Base-by-base conservation (phyloP, 2,797 vertebrate species). In the Molossus molossus region DNA sequence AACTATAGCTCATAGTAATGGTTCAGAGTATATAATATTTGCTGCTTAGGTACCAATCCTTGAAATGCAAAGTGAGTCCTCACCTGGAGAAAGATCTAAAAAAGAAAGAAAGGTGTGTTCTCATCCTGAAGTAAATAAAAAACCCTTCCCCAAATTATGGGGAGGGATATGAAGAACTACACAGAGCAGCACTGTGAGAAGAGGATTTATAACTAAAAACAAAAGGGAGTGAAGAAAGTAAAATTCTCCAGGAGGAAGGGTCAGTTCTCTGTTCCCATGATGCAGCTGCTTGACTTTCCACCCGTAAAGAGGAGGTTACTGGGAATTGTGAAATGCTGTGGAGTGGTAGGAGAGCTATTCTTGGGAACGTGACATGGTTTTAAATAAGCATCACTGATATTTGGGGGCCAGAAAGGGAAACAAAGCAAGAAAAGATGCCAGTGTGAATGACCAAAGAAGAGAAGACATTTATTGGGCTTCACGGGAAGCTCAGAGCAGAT, bases 171-270 rank as follows among this genome's bases (percentile, higher is more conserved):
- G 45, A 69, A 87, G n/a, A 69, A n/a, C 25, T n/a, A 17, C 27
- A 40, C 50, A 45, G 23, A 48, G 57, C 33, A 77, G 11, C 7
- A 27, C 17, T 45, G 2, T 27, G n/a, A 85, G 40, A 79, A 67
- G 21, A 62, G 45, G 14, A 60, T 58, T 73, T 93, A n/a, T 85
- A 84, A 85, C n/a, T 50, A 50, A 58, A 89, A 89, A 67, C 20
- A 45, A 45, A 75, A 70, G 64, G 53, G 29, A 29, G 9, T 33
- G 62, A 86, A 75, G 69, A 60, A 75, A 72, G 58, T 14, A 69
- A 25, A 84, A 57, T 73, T 58, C 25, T 69, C 53, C 9, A 55
- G 60, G 53, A 86, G 27, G 40, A 69, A 86, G 58, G 75, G 27
- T 67, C 9, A 3, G 11, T 79, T 67, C 17, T 81, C 20, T 69